Conservation (phyloP, 2,888 invertebrate genomes). For the Crossocerus cetratus region DNA sequence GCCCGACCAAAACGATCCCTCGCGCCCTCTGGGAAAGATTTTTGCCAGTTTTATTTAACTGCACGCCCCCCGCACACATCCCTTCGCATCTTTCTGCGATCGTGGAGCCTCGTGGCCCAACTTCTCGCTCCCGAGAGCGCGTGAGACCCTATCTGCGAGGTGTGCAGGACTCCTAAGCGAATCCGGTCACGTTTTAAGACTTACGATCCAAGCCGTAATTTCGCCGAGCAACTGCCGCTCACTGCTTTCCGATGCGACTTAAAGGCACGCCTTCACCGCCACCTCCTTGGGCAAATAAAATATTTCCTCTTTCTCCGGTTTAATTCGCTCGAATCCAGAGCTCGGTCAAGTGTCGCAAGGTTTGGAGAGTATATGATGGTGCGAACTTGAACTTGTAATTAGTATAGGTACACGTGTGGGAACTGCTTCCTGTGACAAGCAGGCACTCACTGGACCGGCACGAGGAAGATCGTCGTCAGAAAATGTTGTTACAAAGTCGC, state of each 20-base stretch:
- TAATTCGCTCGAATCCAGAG: too few species aligned
- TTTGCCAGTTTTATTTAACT: slow-evolving; percentile 63
- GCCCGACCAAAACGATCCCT: slow-evolving; percentile 45
- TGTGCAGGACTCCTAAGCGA: slow-evolving; percentile 26
- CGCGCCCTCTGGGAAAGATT: slow-evolving; percentile 51
- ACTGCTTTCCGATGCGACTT: slow-evolving; percentile 57
- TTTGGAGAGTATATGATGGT: too few species aligned
- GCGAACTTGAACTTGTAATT: too few species aligned
- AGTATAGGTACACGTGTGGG: too few species aligned
- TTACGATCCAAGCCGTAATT: slow-evolving; percentile 59
- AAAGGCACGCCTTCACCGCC: slow-evolving; percentile 22
- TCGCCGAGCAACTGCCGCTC: slow-evolving; percentile 53
- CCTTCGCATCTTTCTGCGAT: slow-evolving; percentile 32
- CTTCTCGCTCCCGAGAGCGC: slow-evolving; percentile 15
- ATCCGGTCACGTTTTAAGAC: slow-evolving; percentile 61
- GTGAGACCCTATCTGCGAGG: slow-evolving; percentile 1
- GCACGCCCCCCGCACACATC: slow-evolving; percentile 55
- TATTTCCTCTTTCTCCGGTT: slow-evolving; percentile 7
- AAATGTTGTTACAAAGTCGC: too few species aligned
- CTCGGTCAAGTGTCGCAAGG: too few species aligned
- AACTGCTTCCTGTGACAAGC: too few species aligned
- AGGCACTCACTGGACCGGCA: too few species aligned
- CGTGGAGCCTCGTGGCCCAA: background rate
- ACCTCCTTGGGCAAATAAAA: slow-evolving; percentile 25
- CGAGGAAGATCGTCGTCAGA: too few species aligned